phyloP scores from a whole-genome alignment of 1,140 invertebrate genomes.

The Mizuhopecten yessoensis region DNA sequence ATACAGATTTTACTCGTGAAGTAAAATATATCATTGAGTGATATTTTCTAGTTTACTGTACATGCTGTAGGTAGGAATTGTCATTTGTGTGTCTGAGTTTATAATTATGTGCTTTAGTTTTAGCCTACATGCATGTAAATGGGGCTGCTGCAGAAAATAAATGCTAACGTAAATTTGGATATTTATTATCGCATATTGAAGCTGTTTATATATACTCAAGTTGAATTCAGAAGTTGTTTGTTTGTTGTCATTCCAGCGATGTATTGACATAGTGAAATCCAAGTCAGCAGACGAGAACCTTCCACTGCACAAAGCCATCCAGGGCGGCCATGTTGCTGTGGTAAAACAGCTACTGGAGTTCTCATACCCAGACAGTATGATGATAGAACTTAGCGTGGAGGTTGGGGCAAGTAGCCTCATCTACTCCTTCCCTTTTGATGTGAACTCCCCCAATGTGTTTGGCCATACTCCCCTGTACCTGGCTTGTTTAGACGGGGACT shows the following conservation, averaged over 20 bases:
- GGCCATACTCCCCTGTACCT: conserved; percentile 77
- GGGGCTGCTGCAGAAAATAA: no score
- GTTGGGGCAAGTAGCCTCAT: conserved; percentile 60
- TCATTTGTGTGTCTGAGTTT: no score
- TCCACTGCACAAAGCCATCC: conserved; percentile 95
- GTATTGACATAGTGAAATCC: conserved; percentile 87
- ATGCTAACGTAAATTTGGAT: no score
- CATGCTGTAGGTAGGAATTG: no score
- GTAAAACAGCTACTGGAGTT: conserved; percentile 90
- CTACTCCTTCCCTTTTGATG: conserved; percentile 65
- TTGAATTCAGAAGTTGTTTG: no score
- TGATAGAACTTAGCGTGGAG: conserved; percentile 66
- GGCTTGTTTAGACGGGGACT: conserved; percentile 59
- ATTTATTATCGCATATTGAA: no score
- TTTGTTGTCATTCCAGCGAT: conserved; percentile 84
- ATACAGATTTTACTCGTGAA: no score
- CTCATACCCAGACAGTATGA: conserved; percentile 88
- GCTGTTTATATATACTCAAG: no score
- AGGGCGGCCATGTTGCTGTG: conserved; percentile 90
- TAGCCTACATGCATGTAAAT: no score
- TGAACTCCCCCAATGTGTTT: conserved; percentile 74
- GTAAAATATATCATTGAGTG: no score
- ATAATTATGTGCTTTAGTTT: no score
- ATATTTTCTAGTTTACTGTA: no score
- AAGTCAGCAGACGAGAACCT: conserved; percentile 96